Conservation (phyloP, 2,888 invertebrate species). For the Drosophila fungiperda region DNA sequence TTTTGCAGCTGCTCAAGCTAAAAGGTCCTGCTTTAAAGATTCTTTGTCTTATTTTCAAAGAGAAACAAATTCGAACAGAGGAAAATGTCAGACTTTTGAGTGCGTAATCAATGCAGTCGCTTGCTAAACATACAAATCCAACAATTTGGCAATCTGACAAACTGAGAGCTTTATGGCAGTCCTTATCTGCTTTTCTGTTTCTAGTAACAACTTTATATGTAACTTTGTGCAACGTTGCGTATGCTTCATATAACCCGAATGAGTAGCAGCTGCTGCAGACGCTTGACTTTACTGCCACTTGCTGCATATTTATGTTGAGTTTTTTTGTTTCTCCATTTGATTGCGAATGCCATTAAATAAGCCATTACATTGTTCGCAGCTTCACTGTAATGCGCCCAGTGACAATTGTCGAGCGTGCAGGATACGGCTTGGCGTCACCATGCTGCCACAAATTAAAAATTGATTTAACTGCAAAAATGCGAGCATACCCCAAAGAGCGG, state of each 20-base stretch:
- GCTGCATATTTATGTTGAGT: constrained; percentile 66
- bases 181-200: constrained; percentile 33
- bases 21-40: constrained; percentile 38
- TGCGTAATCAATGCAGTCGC: constrained; percentile 33
- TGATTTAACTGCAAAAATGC: constrained; percentile 71
- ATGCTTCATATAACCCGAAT: constrained; percentile 58
- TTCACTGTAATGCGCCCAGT: constrained; percentile 54
- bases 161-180: constrained; percentile 35
- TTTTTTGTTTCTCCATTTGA: constrained; percentile 34
- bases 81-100: constrained; percentile 9
- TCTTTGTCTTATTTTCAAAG: not conserved
- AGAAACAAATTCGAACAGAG: not conserved
- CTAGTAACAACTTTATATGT: constrained; percentile 18
- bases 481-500: constrained; percentile 38
- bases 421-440: constrained; percentile 47
- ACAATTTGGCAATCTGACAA: constrained; percentile 37
- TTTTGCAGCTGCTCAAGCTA: not conserved
- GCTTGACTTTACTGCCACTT: constrained; percentile 58
- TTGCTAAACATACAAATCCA: constrained; percentile 28
- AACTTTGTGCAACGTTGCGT: constrained; percentile 61
- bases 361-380: constrained; percentile 63
- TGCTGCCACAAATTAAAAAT: constrained; percentile 72
- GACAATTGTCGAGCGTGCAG: constrained; percentile 57
- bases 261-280: constrained; percentile 35
- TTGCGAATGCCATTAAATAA: constrained; percentile 56